Evolutionary conservation across 2,113 vertebrate genomes (phyloP), one percentile per base, ranked within the genome.

Genomic region (Pleuronectes platessa): DNA sequence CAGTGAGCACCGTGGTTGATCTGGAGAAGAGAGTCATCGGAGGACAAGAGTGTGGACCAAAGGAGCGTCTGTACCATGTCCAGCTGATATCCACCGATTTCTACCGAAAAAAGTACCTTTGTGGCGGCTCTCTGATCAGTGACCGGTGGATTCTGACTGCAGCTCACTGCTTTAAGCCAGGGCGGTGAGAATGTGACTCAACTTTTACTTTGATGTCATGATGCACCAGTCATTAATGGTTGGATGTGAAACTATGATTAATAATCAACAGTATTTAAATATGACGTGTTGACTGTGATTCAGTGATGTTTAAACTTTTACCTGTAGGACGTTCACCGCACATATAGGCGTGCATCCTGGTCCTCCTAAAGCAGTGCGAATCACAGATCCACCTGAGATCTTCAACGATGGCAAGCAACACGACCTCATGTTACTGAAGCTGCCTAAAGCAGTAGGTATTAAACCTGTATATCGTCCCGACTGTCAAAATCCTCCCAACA

Each of bases 81-180:
- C 0, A 5, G 3, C 0, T n/a, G 4, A n/a, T 3, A 37, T 2
- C 2, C 27, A 1, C 24, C 2, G 24, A 24, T 24, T 24, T 24
- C 24, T 24, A 24, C 24, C 24, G 24, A 24, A 24, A 24, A 24
- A 24, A 24, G 0, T 0, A 18, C 18, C 0, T n/a, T 0, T 86
- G 84, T 62, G 84, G 76, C 1, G 80, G 76, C 27, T 80, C 84
- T 59, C 47, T 83, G 42, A 62, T 86, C 60, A 7, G 6, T n/a
- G 5, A 51, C 8, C 5, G 0, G 0, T 86, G 84, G 80, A 15
- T 86, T 67, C 56, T 86, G 42, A 83, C 76, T 49, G 77, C 77
- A n/a, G 69, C 69, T 49, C 84, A 86, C 49, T 86, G 84, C 18
- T 23, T 11, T 23, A 0, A 0, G 4, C 2, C n/a, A 42, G 31